Evolutionary conservation across 2,113 vertebrate genomes (phyloP).

Genomic region (Indicator indicator): DNA sequence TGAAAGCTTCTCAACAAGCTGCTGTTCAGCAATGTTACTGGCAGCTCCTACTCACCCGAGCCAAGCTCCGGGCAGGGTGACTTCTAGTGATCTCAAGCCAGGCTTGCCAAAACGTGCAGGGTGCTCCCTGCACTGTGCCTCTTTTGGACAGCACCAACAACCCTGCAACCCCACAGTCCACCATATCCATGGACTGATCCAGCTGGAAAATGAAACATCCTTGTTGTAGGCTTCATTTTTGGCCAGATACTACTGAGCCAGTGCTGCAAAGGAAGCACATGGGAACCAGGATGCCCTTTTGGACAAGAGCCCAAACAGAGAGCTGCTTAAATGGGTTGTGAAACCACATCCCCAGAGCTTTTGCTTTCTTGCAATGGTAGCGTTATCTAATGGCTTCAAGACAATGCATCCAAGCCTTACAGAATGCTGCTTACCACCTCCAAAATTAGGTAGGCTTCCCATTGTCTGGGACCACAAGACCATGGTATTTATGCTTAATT

Average conservation of each 20-base stretch:
- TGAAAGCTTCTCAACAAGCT: conserved; percentile 16
- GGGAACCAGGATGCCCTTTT: neutral
- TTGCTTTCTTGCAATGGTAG: neutral
- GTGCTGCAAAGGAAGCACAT: neutral
- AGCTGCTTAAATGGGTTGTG: neutral
- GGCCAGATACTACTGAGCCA: neutral
- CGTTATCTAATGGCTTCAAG: neutral
- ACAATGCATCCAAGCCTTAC: neutral
- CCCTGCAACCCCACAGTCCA: neutral
- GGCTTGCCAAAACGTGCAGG: neutral
- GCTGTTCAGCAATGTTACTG: neutral
- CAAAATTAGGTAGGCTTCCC: neutral
- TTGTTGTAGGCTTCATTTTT: neutral
- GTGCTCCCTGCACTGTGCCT: neutral
- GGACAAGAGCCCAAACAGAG: neutral
- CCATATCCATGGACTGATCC: neutral
- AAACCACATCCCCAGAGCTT: conserved; percentile 25
- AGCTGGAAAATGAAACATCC: neutral
- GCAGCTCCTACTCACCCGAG: neutral
- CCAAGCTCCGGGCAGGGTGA: neutral
- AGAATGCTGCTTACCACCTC: neutral
- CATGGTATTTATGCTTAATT: neutral
- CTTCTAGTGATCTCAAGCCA: accelerated
- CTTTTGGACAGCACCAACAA: neutral
- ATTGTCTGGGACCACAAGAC: neutral